phyloP scores from a whole-genome alignment of 2,888 invertebrate genomes.

The Chymomyza procnemis region DNA sequence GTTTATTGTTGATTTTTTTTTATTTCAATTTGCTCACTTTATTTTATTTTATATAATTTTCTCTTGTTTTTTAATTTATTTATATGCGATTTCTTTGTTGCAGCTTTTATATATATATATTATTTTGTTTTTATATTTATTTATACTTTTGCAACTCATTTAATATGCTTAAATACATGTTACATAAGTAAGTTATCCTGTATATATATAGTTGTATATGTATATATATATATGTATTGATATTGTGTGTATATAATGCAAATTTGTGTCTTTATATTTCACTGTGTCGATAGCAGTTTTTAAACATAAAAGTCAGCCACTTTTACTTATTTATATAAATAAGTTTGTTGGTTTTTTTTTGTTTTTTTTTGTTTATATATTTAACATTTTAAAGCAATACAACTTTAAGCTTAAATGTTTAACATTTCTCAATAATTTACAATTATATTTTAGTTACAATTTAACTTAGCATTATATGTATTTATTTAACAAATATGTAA shows the following conservation, averaged over 20 bases:
- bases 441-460: slow-evolving; percentile 42
- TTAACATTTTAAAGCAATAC: slow-evolving; percentile 45
- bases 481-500: slow-evolving; percentile 11
- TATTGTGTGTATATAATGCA: slow-evolving; percentile 7
- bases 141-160: slow-evolving; percentile 58
- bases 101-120: slow-evolving; percentile 19
- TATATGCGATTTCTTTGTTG: slow-evolving; percentile 16
- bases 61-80: not conserved
- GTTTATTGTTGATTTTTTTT: slow-evolving; percentile 43
- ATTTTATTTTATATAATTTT: not conserved
- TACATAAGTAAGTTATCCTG: slow-evolving; percentile 48
- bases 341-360: not conserved
- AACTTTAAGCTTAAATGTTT: slow-evolving; percentile 52
- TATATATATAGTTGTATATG: slow-evolving; percentile 43
- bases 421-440: slow-evolving; percentile 47
- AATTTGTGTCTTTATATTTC: not conserved
- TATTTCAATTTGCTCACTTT: slow-evolving; percentile 44
- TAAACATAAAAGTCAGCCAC: not conserved
- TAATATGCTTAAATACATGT: slow-evolving; percentile 66
- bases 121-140: slow-evolving; percentile 38
- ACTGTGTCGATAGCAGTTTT: not conserved
- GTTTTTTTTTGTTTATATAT: not conserved
- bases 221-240: slow-evolving; percentile 27
- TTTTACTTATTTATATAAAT: not conserved
- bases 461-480: slow-evolving; percentile 20